phyloP scores from a whole-genome alignment of 2,888 invertebrate genomes.

The Torymus tubicola region DNA sequence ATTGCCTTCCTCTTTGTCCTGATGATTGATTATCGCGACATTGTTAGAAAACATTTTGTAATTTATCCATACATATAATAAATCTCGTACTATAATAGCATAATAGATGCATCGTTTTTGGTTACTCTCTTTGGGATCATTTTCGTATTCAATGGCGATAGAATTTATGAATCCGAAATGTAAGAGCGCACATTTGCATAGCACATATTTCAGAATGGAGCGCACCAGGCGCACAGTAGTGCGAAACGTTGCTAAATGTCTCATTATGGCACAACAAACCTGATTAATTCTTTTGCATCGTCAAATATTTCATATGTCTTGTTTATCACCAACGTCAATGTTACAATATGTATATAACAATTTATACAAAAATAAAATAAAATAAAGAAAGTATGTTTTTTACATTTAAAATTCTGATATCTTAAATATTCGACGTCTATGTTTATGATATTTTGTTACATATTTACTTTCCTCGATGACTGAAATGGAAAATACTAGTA shows the following conservation, averaged over 20 bases:
- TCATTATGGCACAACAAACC: background rate
- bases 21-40: constrained; percentile 30
- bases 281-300: constrained; percentile 10
- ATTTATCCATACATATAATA: constrained; percentile 22
- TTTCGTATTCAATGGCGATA: constrained; percentile 20
- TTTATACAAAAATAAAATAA: too few relatives aligned
- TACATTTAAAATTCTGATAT: too few relatives aligned
- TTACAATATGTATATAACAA: too few relatives aligned
- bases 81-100: constrained; percentile 21
- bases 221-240: constrained; percentile 1
- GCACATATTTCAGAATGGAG: constrained; percentile 16
- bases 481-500: background rate
- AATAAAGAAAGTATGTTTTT: too few relatives aligned
- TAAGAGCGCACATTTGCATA: background rate
- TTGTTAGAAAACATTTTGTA: constrained; percentile 38
- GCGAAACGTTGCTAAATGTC: background rate
- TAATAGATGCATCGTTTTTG: constrained; percentile 32
- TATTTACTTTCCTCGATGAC: background rate
- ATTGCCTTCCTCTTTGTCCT: background rate
- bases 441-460: background rate
- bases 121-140: constrained; percentile 25
- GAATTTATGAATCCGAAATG: constrained; percentile 38
- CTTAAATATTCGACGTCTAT: too few relatives aligned
- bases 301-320: background rate
- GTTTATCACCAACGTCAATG: background rate